Evolutionary conservation across 2,888 invertebrate genomes (phyloP), one percentile per base, ranked within the genome.

Genomic region (Drosophila atroscutellata): DNA sequence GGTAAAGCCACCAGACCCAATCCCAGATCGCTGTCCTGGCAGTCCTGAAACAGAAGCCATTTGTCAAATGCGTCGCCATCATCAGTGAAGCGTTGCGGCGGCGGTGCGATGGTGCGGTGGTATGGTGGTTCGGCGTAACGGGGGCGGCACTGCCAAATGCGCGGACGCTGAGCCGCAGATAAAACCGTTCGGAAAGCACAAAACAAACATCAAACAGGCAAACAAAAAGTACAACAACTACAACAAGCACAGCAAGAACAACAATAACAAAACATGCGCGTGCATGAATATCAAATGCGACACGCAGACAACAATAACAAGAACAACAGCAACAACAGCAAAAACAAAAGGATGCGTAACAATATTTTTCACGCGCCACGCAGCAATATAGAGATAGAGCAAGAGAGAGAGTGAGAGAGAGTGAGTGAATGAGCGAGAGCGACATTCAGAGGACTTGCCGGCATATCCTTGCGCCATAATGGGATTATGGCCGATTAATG

Each of bases 401-500:
- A 57, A 42, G 39, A 56, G 39, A 8, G 30, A 20, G 30, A 20
- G 26, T 18, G 20, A 11, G 45, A n/a, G 47, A 42, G 50, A 58
- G 50, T 30, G 61, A 9, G 36, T 24, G 64, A 2, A 50, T 36
- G 56, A 39, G 68, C 2, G 60, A 15, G 72, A 42, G 60, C 13
- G 39, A 55, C 6, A 32, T 55, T 36, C 24, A 52, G 75, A 69
- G 79, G 59, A 74, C 73, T 72, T 69, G 64, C 66, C 62, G 77
- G 83, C 85, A 90, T 91, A 92, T 91, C 91, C 92, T 89, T 90
- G 90, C 81, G 84, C 86, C 91, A 84, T 92, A 92, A 93, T 93
- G 92, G 93, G 93, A 93, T 93, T 93, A 93, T 92, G 92, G 90
- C 88, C 92, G 93, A 93, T 93, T 93, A 93, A 93, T 92, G 93